These are phyloP conservation scores for Pachliopta kotzebuea DNA, from an alignment of 2,888 invertebrate genomes.

Conservation along the genomic window DNA sequence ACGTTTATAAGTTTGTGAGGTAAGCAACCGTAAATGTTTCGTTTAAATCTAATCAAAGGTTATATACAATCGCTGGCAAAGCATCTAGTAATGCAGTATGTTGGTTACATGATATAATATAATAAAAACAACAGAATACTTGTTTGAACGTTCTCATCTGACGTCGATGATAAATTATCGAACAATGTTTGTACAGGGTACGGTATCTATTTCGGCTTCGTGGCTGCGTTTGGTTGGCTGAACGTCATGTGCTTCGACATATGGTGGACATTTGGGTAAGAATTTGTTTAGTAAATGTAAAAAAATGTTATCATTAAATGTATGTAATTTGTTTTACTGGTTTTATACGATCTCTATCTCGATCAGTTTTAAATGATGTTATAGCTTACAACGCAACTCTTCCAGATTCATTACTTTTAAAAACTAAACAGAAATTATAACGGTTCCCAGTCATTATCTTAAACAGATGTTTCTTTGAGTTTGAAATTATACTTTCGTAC, in stretches of 20 bases:
- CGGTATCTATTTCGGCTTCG: slow-evolving; percentile 83
- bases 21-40: slow-evolving; percentile 17
- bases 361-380: no score
- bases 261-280: slow-evolving; percentile 91
- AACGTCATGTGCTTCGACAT: slow-evolving; percentile 91
- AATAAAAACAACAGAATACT: slow-evolving; percentile 37
- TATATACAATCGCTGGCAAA: slow-evolving; percentile 22
- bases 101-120: slow-evolving; percentile 32
- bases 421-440: background rate
- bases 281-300: slow-evolving; percentile 39
- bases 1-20: slow-evolving; percentile 19
- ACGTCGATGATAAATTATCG: slow-evolving; percentile 30
- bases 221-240: slow-evolving; percentile 87
- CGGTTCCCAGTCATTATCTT: slow-evolving; percentile 8
- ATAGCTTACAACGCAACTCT: background rate
- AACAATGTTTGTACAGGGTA: slow-evolving; percentile 80
- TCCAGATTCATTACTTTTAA: background rate
- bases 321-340: no score
- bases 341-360: no score
- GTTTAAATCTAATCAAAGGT: slow-evolving; percentile 15
- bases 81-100: slow-evolving; percentile 24
- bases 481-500: slow-evolving; percentile 35
- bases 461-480: slow-evolving; percentile 33
- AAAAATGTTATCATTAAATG: background rate
- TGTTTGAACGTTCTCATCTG: slow-evolving; percentile 35